Base-by-base conservation (phyloP, 2,797 vertebrate species). In the Rhadinocentrus ornatus region DNA sequence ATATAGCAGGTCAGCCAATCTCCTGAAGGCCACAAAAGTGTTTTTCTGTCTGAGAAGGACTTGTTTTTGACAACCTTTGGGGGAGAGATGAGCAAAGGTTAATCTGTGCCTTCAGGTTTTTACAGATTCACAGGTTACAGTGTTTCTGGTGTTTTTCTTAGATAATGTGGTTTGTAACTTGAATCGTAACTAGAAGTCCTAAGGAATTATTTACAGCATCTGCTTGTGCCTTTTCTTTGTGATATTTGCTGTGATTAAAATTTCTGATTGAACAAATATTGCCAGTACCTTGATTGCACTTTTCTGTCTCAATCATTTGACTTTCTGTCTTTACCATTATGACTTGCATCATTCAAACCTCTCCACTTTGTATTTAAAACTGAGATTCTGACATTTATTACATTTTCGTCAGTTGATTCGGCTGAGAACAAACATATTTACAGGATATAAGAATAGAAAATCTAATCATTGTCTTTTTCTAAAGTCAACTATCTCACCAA, bases 41-140 rank as follows among this genome's bases (percentile, higher is more conserved):
- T 77, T 54, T 82, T 79, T 48, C 54, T 73, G 69, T 75, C 48
- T 73, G 63, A 67, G 62, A 70, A n/a, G 15, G 39, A 57, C 69
- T 73, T 71, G 80, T 74, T 78, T 86, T 84, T 84, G 81, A 67
- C 72, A 75, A 73, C 53, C 77, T 46, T 50, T 64, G 65, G 74
- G 69, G 71, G 69, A 70, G 75, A 68, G 56, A 77, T 44, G 54
- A 77, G 46, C 53, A 35, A 73, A 62, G 53, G 64, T 11, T 59
- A 32, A 72, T 75, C 62, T 58, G 15, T 57, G 26, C 58, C 52
- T 56, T 65, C 32, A 32, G 67, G 65, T 57, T 63, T 32, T 77
- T 62, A 81, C 67, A 68, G 55, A 59, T 77, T 73, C 65, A 79
- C 65, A 75, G 63, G 59, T 70, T 55, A 46, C 15, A 39, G 34